Base-by-base conservation (phyloP, 2,113 vertebrate species). In the Proteles cristata region DNA sequence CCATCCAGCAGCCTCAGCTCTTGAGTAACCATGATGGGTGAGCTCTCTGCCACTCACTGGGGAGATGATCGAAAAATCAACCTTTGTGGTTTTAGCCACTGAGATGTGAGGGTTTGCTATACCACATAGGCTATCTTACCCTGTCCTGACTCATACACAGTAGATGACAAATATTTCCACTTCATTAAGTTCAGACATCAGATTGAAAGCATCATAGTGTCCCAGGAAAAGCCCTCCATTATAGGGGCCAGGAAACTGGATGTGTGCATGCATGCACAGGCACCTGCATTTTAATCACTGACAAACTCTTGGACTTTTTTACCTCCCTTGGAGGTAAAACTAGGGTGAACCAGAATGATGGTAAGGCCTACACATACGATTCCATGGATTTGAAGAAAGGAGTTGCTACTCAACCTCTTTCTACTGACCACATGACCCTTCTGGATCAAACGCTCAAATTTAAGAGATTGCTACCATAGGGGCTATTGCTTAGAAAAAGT, bases 401-500 rank as follows among this genome's bases (percentile, higher is more conserved):
- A 77, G 26, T 77, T 77, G 26, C 14, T 31, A 48, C 7, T 5
- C 74, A 10, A 48, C 45, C 43, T 16, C 43, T 77, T 48, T 48
- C 74, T 74, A 7, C 71, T 8, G 23, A 43, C 23, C 23, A 26
- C 25, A 15, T 15, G 25, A 43, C 73, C 25, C 39, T 16, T 66
- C 33, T 53, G 73, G 50, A 28, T 66, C 66, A 94, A 88, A 77
- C 86, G 61, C 11, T 93, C 5, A 73, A 66, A 86, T 96, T 87
- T 80, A 94, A 92, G 83, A 91, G 43, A 17, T 81, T 86, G 80
- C 14, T 58, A 26, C 84, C 58, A 6, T 63, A 84, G 39, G 26
- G 21, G 19, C 50, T 71, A 1, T 65, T 87, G 80, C 39, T 92
- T 43, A 92, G 73, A 84, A 92, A 92, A 97, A 21, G 43, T 90